Conservation (phyloP, 2,113 vertebrate species). For the Megalops atlanticus region DNA sequence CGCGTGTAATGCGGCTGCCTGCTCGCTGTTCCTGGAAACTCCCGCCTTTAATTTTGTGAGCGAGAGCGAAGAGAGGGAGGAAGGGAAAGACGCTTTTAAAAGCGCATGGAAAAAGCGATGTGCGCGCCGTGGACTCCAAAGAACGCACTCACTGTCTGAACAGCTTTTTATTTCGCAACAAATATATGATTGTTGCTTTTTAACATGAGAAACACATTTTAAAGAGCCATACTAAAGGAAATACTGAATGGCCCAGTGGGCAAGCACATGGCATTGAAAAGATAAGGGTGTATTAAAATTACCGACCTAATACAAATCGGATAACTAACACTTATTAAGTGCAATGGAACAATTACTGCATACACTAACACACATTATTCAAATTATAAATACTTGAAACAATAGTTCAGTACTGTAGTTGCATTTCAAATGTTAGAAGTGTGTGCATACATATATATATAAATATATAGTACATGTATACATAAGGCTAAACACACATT, state of each 20-base stretch:
- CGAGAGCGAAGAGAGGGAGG: conserved; percentile 15
- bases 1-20: conserved; percentile 50
- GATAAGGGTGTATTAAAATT: background rate
- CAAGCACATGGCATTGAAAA: background rate
- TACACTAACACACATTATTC: too few relatives aligned
- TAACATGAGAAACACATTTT: too few relatives aligned
- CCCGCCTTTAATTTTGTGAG: conserved; percentile 32
- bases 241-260: background rate
- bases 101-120: background rate
- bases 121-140: background rate
- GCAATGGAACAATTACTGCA: too few relatives aligned
- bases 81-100: background rate
- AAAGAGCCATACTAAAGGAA: background rate
- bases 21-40: conserved; percentile 43
- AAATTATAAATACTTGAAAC: too few relatives aligned
- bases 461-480: too few relatives aligned
- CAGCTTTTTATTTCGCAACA: background rate
- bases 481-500: too few relatives aligned
- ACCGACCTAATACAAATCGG: background rate
- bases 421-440: too few relatives aligned
- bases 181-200: background rate
- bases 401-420: too few relatives aligned
- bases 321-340: background rate
- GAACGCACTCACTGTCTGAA: background rate
- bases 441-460: too few relatives aligned